phyloP scores from a whole-genome alignment of 1,140 invertebrate species.

The Drosophila simulans region DNA sequence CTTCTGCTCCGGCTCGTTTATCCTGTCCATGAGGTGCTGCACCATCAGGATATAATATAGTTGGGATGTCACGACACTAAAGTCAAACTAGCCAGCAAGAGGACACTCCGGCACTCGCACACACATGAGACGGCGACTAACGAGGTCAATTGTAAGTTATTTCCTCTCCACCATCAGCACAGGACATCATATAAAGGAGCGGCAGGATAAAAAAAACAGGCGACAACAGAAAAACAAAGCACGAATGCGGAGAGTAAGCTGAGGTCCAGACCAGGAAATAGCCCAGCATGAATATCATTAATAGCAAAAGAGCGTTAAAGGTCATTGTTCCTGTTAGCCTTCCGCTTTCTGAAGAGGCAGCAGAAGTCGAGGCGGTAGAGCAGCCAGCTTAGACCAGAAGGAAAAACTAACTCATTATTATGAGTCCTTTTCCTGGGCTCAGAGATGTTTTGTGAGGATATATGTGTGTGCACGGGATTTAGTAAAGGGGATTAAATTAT shows the following conservation, averaged over 20 bases:
- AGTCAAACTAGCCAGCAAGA: constrained; percentile 54
- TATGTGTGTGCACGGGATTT: not conserved
- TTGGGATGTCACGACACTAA: constrained; percentile 72
- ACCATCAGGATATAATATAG: constrained; percentile 69
- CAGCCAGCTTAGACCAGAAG: constrained; percentile 34
- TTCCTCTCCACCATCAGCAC: constrained; percentile 54
- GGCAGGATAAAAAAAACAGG: constrained; percentile 19
- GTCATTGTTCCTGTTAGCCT: constrained; percentile 40
- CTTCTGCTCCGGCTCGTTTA: constrained; percentile 23
- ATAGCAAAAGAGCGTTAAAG: constrained; percentile 66
- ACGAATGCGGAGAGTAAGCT: constrained; percentile 31
- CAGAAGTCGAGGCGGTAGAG: not conserved
- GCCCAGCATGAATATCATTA: constrained; percentile 74
- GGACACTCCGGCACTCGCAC: constrained; percentile 38
- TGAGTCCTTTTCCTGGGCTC: not conserved
- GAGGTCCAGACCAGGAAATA: constrained; percentile 64
- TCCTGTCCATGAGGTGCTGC: constrained; percentile 21
- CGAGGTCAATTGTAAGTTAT: constrained; percentile 83
- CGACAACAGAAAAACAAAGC: constrained; percentile 28
- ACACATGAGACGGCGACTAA: constrained; percentile 64
- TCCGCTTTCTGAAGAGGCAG: constrained; percentile 4
- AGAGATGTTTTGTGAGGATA: not conserved
- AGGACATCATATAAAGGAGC: constrained; percentile 31
- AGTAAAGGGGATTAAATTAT: not conserved
- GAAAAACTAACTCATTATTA: constrained; percentile 37